These are phyloP conservation scores for Paedocypris micromegethes DNA, from an alignment of 2,797 vertebrate genomes.

Conservation along the genomic window DNA sequence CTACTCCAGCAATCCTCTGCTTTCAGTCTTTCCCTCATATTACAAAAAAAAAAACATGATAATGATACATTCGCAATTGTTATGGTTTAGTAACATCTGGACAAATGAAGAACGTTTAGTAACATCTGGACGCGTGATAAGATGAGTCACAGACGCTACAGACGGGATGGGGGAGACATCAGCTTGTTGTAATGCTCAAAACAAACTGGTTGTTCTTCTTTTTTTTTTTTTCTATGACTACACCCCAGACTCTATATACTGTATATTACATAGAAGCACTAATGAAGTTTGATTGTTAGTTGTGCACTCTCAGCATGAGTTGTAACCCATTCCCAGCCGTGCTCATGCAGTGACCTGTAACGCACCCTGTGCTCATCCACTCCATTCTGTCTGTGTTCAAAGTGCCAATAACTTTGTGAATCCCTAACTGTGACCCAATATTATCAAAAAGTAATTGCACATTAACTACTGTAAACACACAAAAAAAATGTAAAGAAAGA, in stretches of 20 bases:
- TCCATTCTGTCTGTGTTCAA: constrained; percentile 72
- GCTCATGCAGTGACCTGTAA: constrained; percentile 64
- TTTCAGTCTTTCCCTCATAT: constrained; percentile 32
- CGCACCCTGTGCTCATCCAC: constrained; percentile 68
- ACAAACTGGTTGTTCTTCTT: constrained; percentile 31
- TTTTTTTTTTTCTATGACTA: constrained; percentile 57
- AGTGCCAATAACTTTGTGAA: constrained; percentile 89
- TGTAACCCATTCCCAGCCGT: constrained; percentile 64
- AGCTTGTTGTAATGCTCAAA: constrained; percentile 31
- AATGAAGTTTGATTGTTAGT: constrained; percentile 73
- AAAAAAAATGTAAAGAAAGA: constrained; percentile 54
- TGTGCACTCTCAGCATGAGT: constrained; percentile 79
- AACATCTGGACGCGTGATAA: constrained; percentile 13
- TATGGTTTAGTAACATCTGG: constrained; percentile 31
- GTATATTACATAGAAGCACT: constrained; percentile 76
- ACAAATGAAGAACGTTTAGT: background rate
- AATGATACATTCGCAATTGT: constrained; percentile 32
- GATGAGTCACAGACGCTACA: constrained; percentile 29
- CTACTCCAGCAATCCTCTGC: constrained; percentile 41
- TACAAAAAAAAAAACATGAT: constrained; percentile 1
- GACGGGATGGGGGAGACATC: constrained; percentile 30
- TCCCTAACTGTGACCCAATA: constrained; percentile 84
- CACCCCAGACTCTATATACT: constrained; percentile 69
- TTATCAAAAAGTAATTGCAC: constrained; percentile 85
- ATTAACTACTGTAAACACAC: constrained; percentile 84